These are phyloP conservation scores for Echinops telfairi DNA, from an alignment of 2,113 vertebrate species.

Conservation along the genomic window DNA sequence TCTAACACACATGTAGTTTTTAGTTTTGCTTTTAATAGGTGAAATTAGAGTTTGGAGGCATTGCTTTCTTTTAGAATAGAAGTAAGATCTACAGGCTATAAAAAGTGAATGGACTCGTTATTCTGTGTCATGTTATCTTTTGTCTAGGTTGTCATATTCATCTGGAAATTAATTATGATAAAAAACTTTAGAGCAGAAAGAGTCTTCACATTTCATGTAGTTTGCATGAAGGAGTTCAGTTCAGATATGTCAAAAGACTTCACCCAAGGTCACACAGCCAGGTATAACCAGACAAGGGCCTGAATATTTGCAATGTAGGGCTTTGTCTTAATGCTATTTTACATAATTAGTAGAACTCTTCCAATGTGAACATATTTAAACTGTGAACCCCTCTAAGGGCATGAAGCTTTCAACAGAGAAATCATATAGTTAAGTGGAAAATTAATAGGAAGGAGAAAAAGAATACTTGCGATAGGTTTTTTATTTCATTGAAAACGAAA, in stretches of 20 bases:
- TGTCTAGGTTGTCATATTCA: background rate
- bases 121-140: background rate
- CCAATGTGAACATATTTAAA: conserved; percentile 58
- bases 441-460: conserved; percentile 69
- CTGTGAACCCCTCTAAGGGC: conserved; percentile 16
- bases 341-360: conserved; percentile 36
- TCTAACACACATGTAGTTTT: background rate
- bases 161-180: background rate
- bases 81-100: background rate
- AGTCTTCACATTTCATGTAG: background rate
- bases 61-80: conserved; percentile 28
- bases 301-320: background rate
- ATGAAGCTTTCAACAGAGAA: conserved; percentile 50
- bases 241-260: background rate
- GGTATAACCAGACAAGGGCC: background rate
- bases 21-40: background rate
- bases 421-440: conserved; percentile 60
- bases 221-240: background rate
- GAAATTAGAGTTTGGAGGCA: conserved; percentile 34
- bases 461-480: conserved; percentile 57
- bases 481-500: conserved; percentile 70
- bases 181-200: background rate
- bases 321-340: conserved; percentile 25
- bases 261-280: background rate
- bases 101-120: background rate